Conservation (phyloP, 2,113 vertebrate genomes). For the Geococcyx californianus region DNA sequence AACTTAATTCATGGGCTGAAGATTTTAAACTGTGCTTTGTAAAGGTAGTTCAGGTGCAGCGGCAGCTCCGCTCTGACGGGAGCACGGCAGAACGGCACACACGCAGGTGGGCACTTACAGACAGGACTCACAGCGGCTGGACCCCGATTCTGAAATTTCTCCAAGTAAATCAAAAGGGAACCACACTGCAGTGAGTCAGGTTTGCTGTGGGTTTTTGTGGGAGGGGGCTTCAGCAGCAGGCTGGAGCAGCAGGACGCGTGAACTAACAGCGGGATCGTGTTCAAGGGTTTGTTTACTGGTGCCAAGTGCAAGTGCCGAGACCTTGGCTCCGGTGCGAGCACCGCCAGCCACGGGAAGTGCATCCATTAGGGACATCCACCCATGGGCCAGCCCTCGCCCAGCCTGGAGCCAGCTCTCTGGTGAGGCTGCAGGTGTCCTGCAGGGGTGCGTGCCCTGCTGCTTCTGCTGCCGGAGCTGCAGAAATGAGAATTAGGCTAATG, state of each 20-base stretch:
- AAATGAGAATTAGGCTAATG: background rate
- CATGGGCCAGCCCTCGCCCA: rapidly evolving
- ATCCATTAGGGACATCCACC: rapidly evolving
- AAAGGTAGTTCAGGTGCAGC: background rate
- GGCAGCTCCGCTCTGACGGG: background rate
- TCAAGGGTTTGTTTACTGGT: background rate
- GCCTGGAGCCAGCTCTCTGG: rapidly evolving
- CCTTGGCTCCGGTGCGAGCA: rapidly evolving
- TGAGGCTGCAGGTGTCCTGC: background rate
- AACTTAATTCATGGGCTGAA: background rate
- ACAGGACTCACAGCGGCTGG: background rate
- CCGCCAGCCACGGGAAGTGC: background rate
- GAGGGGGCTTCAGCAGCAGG: background rate
- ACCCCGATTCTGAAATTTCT: background rate
- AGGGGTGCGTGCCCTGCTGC: rapidly evolving
- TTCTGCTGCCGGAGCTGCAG: background rate
- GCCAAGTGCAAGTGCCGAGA: background rate
- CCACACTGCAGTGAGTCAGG: rapidly evolving
- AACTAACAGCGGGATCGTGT: background rate
- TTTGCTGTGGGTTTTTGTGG: rapidly evolving
- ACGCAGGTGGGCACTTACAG: rapidly evolving
- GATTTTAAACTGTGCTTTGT: background rate
- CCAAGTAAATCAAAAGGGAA: background rate
- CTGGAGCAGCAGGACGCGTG: background rate
- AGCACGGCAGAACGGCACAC: rapidly evolving